Percentiles rank a stretch among this genome's conserved stretches.
phyloP scores from a whole-genome alignment of 2,113 vertebrate genomes.

The Rutilus rutilus region DNA sequence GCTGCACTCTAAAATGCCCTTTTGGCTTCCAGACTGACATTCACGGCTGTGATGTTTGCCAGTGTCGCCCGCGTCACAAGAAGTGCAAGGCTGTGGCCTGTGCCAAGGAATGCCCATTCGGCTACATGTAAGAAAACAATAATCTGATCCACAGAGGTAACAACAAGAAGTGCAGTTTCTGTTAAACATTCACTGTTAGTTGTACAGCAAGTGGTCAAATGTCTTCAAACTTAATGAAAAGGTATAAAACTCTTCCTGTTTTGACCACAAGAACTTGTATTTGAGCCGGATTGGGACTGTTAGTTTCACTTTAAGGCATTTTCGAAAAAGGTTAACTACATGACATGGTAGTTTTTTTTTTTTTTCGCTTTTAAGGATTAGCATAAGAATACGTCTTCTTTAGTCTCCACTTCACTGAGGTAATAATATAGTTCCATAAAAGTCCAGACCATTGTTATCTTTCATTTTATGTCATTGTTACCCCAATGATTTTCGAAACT shows the following conservation, averaged over 20 bases:
- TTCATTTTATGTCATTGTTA: background rate
- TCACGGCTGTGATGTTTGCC: constrained; percentile 84
- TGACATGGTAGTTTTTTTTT: background rate
- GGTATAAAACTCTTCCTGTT: background rate
- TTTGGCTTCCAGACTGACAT: constrained; percentile 83
- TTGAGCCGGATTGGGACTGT: background rate
- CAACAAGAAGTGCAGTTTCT: background rate
- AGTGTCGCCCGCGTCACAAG: constrained; percentile 83
- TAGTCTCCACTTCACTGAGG: background rate
- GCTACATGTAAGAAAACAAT: constrained; percentile 81
- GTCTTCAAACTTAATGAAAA: background rate
- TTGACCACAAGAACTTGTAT: too few species aligned
- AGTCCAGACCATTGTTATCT: background rate
- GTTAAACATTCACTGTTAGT: background rate
- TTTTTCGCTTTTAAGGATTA: background rate
- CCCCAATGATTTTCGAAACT: background rate
- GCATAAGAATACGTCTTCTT: background rate
- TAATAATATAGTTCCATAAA: background rate
- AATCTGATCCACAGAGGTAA: background rate
- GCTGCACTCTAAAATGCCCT: constrained; percentile 83
- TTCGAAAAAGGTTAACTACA: background rate
- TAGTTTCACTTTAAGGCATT: background rate
- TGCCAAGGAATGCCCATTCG: constrained; percentile 86
- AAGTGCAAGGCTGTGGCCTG: constrained; percentile 86
- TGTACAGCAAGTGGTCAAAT: background rate